phyloP scores from a whole-genome alignment of 2,888 invertebrate genomes.

The Meiosimyza decipiens region DNA sequence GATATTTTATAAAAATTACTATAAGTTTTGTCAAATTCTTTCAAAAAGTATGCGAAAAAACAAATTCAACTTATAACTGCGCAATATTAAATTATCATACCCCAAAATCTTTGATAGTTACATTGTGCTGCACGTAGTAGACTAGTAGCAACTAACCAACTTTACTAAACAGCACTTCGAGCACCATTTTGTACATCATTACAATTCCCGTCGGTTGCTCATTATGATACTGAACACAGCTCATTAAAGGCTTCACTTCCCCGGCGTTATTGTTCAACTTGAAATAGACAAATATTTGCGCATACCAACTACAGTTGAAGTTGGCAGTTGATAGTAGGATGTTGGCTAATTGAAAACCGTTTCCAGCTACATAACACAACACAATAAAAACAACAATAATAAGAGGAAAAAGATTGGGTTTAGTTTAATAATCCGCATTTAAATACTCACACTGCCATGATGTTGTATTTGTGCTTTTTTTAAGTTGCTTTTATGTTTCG shows the following conservation, averaged over 20 bases:
- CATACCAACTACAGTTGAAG: neutral
- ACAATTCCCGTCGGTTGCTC: conserved; percentile 5
- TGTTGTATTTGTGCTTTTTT: too few relatives aligned
- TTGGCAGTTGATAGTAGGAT: neutral
- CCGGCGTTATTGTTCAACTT: neutral
- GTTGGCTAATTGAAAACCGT: conserved; percentile 19
- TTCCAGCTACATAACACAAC: neutral
- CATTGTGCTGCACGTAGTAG: too few relatives aligned
- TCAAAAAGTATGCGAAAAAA: too few relatives aligned
- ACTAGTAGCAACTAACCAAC: neutral
- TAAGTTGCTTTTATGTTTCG: neutral
- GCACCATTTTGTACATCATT: conserved; percentile 10
- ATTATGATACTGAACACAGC: conserved; percentile 16
- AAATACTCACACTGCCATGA: neutral
- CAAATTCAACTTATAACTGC: too few relatives aligned
- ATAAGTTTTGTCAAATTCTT: too few relatives aligned
- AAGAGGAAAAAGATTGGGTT: neutral
- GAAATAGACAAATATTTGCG: conserved; percentile 21
- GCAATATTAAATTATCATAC: too few relatives aligned
- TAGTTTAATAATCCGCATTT: neutral
- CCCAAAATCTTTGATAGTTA: too few relatives aligned
- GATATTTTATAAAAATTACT: too few relatives aligned
- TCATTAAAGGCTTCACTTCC: conserved; percentile 19
- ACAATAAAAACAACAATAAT: neutral
- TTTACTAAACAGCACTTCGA: neutral